Conservation (phyloP, 2,797 vertebrate genomes). For the Ptychobarbus kaznakovi region DNA sequence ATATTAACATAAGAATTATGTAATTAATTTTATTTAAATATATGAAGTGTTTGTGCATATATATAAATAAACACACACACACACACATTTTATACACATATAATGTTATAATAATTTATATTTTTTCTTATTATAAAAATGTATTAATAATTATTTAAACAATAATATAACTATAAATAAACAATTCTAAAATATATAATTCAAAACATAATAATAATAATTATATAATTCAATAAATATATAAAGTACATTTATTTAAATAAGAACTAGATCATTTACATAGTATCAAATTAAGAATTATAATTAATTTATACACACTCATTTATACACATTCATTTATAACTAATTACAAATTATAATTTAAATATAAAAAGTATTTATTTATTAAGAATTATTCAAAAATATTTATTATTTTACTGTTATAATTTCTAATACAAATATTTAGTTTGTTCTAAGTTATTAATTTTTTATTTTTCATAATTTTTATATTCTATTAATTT, state of each 20-base stretch:
- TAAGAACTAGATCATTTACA: background rate
- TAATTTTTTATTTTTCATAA: background rate
- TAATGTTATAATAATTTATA: too few species aligned
- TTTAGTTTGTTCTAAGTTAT: background rate
- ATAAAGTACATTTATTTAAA: background rate
- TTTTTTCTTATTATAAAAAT: too few species aligned
- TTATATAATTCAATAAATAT: too few species aligned
- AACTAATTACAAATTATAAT: background rate
- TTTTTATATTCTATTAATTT: background rate
- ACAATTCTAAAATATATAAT: too few species aligned
- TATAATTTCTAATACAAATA: background rate
- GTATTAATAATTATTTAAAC: too few species aligned
- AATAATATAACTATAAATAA: too few species aligned
- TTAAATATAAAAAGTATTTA: background rate
- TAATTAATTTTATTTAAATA: too few species aligned
- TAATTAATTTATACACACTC: background rate
- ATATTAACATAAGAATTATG: too few species aligned
- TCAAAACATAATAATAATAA: too few species aligned
- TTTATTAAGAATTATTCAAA: background rate
- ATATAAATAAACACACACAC: too few species aligned
- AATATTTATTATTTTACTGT: background rate
- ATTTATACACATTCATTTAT: background rate
- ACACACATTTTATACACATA: too few species aligned
- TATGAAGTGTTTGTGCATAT: too few species aligned
- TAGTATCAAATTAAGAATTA: background rate